Base-by-base conservation (phyloP, 2,888 invertebrate genomes). In the Polydrusus pterygomalis region DNA sequence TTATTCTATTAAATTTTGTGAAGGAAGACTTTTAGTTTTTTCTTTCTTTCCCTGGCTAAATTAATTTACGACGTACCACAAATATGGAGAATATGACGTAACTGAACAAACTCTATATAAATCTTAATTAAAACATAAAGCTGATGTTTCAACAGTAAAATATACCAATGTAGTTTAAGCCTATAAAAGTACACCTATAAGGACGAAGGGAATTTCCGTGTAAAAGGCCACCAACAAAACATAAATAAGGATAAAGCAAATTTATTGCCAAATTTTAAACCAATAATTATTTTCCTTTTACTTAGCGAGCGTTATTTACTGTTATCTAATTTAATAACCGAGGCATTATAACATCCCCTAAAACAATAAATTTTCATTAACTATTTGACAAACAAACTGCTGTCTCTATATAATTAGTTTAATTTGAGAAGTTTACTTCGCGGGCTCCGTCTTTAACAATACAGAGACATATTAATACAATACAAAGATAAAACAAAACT, bases 321-420 rank as follows among this genome's bases (percentile, higher is more conserved):
- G 13, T 17, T 40, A 54, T 18, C 34, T 63, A 63, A 63, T 34
- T 49, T 49, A 47, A 54, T 51, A 38, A 34, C 38, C 15, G n/a
- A 54, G 20, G 25, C 20, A 13, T 45, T 58, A 58, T 17, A 67
- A 51, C 45, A 60, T 34, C 74, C 62, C 62, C 74, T 49, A 38
- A 40, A 74, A 69, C 64, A 78, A 81, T 82, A 80, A 80, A 80
- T 82, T 80, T 79, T 75, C 80, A 80, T 80, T 80, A 79, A 77
- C 75, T 77, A 75, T 70, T 78, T 73, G 79, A 78, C 78, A 81
- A 81, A 80, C 79, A 80, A 74, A 79, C 77, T 78, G 79, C 38
- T 13, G 6, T 67, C 78, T 78, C 77, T 79, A 78, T 81, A 78
- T 81, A 82, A 81, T 82, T 80, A 79, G 79, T 51, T 73, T 74